Evolutionary conservation across 2,888 invertebrate species (phyloP).

Genomic region (Euphydryas editha): DNA sequence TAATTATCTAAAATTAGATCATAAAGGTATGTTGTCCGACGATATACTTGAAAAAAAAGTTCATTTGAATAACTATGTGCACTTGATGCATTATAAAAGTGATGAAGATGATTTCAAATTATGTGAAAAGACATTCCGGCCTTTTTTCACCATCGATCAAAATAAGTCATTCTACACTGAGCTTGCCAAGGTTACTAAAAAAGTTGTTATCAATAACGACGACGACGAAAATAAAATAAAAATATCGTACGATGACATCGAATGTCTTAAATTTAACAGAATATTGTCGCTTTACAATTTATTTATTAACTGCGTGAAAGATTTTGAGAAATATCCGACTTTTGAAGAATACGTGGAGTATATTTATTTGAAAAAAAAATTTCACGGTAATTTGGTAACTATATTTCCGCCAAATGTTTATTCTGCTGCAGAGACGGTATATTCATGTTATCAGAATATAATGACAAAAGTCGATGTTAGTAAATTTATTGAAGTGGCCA

Average conservation of each 20-base stretch:
- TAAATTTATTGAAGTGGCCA: slow-evolving; percentile 40
- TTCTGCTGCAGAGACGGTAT: slow-evolving; percentile 13
- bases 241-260: background rate
- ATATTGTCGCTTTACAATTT: slow-evolving; percentile 41
- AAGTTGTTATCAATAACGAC: slow-evolving; percentile 43
- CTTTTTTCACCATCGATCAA: slow-evolving; percentile 46
- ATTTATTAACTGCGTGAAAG: slow-evolving; percentile 40
- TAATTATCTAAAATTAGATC: slow-evolving; percentile 51
- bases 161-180: slow-evolving; percentile 50
- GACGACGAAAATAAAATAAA: background rate
- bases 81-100: slow-evolving; percentile 43
- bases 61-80: slow-evolving; percentile 49
- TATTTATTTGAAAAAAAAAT: slow-evolving; percentile 40
- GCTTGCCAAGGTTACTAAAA: slow-evolving; percentile 41
- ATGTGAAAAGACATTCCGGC: slow-evolving; percentile 49
- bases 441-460: slow-evolving; percentile 35
- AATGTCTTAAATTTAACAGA: background rate
- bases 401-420: slow-evolving; percentile 41
- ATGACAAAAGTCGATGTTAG: slow-evolving; percentile 35
- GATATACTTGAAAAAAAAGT: slow-evolving; percentile 44
- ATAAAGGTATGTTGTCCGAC: slow-evolving; percentile 47
- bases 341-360: slow-evolving; percentile 40
- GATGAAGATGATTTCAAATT: slow-evolving; percentile 36
- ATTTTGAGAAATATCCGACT: slow-evolving; percentile 38
- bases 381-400: slow-evolving; percentile 37